Conservation (phyloP, 2,113 vertebrate species). For the Myrmophylax atrothorax region DNA sequence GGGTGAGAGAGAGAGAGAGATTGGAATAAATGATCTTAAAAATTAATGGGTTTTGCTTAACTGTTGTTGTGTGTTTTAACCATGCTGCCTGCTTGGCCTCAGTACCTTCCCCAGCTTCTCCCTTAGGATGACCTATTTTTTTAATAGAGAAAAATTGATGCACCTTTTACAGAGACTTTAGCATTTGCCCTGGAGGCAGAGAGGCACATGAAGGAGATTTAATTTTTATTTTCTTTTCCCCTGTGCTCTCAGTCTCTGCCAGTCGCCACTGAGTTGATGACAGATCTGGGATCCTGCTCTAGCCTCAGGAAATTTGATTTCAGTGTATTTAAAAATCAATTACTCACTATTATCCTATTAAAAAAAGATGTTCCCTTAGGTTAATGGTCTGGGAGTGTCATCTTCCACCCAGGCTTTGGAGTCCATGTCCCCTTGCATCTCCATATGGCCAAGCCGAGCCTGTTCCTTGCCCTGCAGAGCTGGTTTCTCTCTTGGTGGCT, state of each 20-base stretch:
- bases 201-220: not conserved
- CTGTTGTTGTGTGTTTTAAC: not conserved
- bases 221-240: slow-evolving; percentile 16
- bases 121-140: slow-evolving; percentile 5
- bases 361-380: not conserved
- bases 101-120: not conserved
- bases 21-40: slow-evolving; percentile 47
- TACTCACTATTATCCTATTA: slow-evolving; percentile 19
- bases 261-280: rapidly evolving
- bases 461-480: not conserved
- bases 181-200: not conserved
- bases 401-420: not conserved
- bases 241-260: not conserved
- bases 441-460: not conserved
- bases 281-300: not conserved
- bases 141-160: not conserved
- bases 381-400: not conserved
- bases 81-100: rapidly evolving
- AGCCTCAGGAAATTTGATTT: slow-evolving; percentile 20
- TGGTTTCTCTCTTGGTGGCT: not conserved
- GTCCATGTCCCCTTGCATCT: rapidly evolving
- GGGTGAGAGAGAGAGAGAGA: not conserved
- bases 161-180: not conserved
- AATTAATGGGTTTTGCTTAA: not conserved
- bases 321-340: slow-evolving; percentile 61